Evolutionary conservation across 2,113 vertebrate species (phyloP), one percentile per base, ranked within the genome.

Genomic region (Ameiurus melas): DNA sequence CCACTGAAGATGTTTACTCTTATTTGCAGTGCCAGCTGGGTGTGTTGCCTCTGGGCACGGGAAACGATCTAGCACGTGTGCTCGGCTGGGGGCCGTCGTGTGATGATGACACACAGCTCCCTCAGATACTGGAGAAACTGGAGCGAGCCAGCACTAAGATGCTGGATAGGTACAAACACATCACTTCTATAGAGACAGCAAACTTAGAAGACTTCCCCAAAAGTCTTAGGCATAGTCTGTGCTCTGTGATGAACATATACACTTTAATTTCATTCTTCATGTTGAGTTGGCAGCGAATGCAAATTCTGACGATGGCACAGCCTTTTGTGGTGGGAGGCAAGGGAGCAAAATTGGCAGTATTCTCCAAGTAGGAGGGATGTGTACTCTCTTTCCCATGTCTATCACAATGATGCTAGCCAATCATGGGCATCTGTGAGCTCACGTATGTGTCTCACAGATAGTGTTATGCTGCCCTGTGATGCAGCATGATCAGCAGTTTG

Each of bases 141-240:
- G 98, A 99, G 94, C 92, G 98, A 86, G 98, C 98, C 92, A 99
- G 98, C 91, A 99, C 98, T 0, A 99, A 99, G 94, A 99, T 99
- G 98, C 88, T 99, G 91, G 98, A 99, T 95, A 97, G 97, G 97
- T 97, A 95, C 43, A 83, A 30, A 58, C 43, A 39, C 80, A 6
- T 58, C 19, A 39, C 66, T 16, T 22, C n/a, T 36, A 12, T 25
- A 55, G 30, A 75, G 58, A 22, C 14, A 73, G 20, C 85, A 53
- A 64, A 79, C 39, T 58, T 33, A 9, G 27, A 64, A 60, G 6
- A 62, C 27, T 33, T n/a, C 17, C 25, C n/a, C 4, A 33, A 14
- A 25, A 64, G 33, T 36, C 14, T 36, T 71, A 53, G 4, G 36
- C 19, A 16, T 33, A 68, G n/a, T 20, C 27, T 25, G 17, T 33